A percentile compares a stretch with the other conserved stretches of the same genome.
These are phyloP conservation scores for Ciona savignyi DNA, from an alignment of 23 tunicate species.

Conservation along the genomic window DNA sequence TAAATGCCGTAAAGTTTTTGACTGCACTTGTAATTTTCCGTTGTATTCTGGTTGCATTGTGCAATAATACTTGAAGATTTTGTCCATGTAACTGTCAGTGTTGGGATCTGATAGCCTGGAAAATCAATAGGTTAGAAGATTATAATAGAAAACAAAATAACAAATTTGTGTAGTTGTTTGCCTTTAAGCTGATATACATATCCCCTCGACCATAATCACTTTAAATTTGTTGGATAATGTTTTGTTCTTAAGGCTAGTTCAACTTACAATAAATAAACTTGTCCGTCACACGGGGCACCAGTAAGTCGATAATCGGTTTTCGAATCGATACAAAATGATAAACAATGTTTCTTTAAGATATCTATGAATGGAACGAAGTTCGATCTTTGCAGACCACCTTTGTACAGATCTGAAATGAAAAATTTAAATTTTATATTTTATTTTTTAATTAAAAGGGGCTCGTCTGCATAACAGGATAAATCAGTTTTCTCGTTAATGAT, in stretches of 20 bases:
- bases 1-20: constrained; percentile 26
- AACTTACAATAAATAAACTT: constrained; percentile 56
- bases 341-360: constrained; percentile 48
- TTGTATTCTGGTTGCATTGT: not conserved
- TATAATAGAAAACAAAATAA: not conserved
- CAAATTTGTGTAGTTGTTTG: not conserved
- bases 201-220: too few relatives aligned
- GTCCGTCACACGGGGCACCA: constrained; percentile 71
- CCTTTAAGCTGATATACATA: not conserved
- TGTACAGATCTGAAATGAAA: constrained; percentile 53
- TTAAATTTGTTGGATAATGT: too few relatives aligned
- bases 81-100: constrained; percentile 36
- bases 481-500: too few relatives aligned
- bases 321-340: constrained; percentile 50
- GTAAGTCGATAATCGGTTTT: constrained; percentile 54
- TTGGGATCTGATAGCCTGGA: constrained; percentile 32
- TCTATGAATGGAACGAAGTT: constrained; percentile 93
- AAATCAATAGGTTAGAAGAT: not conserved
- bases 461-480: too few relatives aligned
- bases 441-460: too few relatives aligned
- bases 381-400: constrained; percentile 89
- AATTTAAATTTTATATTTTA: not conserved
- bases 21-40: not conserved
- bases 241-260: too few relatives aligned
- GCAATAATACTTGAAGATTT: constrained; percentile 46